Evolutionary conservation across 2,797 vertebrate genomes (phyloP).

Genomic region (Sebastes trivittatus): DNA sequence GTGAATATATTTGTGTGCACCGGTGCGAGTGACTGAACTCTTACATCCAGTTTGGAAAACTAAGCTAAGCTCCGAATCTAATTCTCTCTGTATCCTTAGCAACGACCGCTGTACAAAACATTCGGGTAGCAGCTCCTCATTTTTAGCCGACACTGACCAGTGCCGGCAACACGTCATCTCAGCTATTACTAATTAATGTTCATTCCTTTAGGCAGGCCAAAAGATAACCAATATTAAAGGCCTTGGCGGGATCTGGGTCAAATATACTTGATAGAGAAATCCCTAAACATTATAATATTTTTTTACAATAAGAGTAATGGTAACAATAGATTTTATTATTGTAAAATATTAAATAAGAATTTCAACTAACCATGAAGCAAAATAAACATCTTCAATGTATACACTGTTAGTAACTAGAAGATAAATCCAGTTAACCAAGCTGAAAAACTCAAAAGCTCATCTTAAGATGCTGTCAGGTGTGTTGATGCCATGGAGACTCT

Average conservation of each 20-base stretch:
- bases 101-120: neutral
- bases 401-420: neutral
- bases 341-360: neutral
- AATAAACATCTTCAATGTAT: neutral
- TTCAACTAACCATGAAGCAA: neutral
- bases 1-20: neutral
- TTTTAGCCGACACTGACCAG: neutral
- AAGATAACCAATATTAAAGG: too few relatives aligned
- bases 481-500: slow-evolving; percentile 16
- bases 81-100: neutral
- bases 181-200: too few relatives aligned
- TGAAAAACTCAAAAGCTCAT: neutral
- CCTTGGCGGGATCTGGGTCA: too few relatives aligned
- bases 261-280: too few relatives aligned
- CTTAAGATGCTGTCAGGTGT: neutral
- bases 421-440: neutral
- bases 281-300: too few relatives aligned
- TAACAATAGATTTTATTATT: neutral
- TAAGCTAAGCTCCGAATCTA: neutral
- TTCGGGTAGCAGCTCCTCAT: neutral
- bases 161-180: too few relatives aligned
- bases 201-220: too few relatives aligned
- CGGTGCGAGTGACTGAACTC: neutral
- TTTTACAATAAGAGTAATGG: neutral
- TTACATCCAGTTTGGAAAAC: neutral